Percentiles rank a stretch among this genome's conserved stretches.
phyloP scores from a whole-genome alignment of 1,140 invertebrate species.

The Micrasema longulum region DNA sequence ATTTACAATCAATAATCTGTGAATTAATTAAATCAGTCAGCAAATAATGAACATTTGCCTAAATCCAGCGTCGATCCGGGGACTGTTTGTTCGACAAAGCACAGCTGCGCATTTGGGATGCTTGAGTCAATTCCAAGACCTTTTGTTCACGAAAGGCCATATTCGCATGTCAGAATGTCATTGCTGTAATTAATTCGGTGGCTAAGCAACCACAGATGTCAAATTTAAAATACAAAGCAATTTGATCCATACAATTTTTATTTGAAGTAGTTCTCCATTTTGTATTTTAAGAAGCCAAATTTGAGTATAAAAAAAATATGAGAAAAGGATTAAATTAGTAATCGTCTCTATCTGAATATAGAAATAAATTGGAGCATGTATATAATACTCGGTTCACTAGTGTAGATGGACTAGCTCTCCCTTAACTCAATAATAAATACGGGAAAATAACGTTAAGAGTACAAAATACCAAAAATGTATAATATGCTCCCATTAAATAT shows the following conservation, averaged over 20 bases:
- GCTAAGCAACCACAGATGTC: conserved; percentile 27
- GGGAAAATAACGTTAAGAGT: too few species aligned
- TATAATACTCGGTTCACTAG: too few species aligned
- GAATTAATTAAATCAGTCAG: conserved; percentile 28
- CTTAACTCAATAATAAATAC: too few species aligned
- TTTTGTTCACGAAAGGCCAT: conserved; percentile 11
- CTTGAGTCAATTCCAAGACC: conserved; percentile 14
- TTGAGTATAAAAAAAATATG: too few species aligned
- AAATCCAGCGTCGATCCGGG: conserved; percentile 18
- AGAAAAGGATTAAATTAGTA: too few species aligned
- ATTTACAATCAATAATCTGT: conserved; percentile 32
- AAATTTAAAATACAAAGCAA: not conserved
- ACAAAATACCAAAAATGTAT: too few species aligned
- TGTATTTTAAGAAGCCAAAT: not conserved
- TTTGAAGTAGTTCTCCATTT: not conserved
- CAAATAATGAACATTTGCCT: conserved; percentile 15
- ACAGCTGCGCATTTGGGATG: conserved; percentile 30
- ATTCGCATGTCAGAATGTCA: conserved; percentile 32
- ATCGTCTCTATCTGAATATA: too few species aligned
- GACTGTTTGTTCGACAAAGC: conserved; percentile 16
- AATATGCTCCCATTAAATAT: too few species aligned
- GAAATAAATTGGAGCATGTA: too few species aligned
- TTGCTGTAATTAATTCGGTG: conserved; percentile 18
- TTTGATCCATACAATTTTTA: not conserved
- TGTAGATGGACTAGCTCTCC: too few species aligned